Base-by-base conservation (phyloP, 2,888 invertebrate species). In the Aproaerema taeniolella region DNA sequence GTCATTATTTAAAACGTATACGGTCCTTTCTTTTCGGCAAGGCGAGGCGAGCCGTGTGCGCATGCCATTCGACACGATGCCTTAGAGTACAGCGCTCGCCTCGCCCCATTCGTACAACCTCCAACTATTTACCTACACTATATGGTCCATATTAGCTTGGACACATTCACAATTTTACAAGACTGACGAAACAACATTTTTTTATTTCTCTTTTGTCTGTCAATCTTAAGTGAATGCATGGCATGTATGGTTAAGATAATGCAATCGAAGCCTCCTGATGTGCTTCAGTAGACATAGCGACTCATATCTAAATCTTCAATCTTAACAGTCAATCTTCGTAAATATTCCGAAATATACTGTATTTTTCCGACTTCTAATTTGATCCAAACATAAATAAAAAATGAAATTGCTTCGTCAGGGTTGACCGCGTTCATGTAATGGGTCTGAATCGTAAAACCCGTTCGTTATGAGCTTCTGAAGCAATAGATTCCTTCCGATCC, bases 1-100 rank as follows among this genome's bases (percentile, higher is more conserved):
- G 82, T 80, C 82, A 80, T 82, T 81, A 82, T 82, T 82, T 76
- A 80, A 81, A 74, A 70, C 67, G 55, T 69, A 72, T 72, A 71
- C 79, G 60, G 74, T 85, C 85, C 85, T 85, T 85, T 85, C 83
- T 82, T 85, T 85, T 83, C 71, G 72, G 51, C 73, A 72, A 72
- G 78, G 76, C 62, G n/a, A n/a, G n/a, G 66, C 60, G 66, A 58
- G 53, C 61, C 51, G 39, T 54, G 49, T 51, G 51, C 55, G 44
- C 34, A 42, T 62, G 67, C 63, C 85, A 85, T 74, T 83, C 79
- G 69, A 75, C 61, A 72, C 70, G 67, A 65, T 53, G 72, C 79
- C 70, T 74, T 75, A 75, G 31, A 25, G 60, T 60, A 65, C 62
- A 63, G 41, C 75, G 47, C 74, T 67, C 78, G 78, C 63, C 49